phyloP scores from a whole-genome alignment of 2,797 vertebrate species.

The Okamejei kenojei region DNA sequence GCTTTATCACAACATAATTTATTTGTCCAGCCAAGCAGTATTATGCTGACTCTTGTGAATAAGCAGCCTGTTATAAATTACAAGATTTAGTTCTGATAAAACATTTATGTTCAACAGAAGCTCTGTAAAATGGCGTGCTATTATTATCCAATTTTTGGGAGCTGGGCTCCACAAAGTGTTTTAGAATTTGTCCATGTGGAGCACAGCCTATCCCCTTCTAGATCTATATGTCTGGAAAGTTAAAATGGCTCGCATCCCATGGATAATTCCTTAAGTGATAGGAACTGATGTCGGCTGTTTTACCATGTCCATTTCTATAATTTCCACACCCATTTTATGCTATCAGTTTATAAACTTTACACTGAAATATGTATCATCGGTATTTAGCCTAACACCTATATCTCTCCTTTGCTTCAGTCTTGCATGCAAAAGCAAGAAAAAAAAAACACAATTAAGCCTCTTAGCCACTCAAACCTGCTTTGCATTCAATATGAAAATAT shows the following conservation, averaged over 20 bases:
- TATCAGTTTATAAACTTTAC: background rate
- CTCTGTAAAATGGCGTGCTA: background rate
- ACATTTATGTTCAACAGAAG: background rate
- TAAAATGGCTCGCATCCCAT: too few species aligned
- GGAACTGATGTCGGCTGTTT: too few species aligned
- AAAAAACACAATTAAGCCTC: too few species aligned
- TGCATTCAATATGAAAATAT: too few species aligned
- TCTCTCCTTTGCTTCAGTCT: background rate
- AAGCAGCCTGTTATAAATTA: background rate
- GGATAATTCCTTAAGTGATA: too few species aligned
- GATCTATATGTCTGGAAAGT: too few species aligned
- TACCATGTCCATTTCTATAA: background rate
- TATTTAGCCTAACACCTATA: background rate
- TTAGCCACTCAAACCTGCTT: too few species aligned
- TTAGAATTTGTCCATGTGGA: too few species aligned
- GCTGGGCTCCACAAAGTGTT: background rate
- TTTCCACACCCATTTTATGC: background rate
- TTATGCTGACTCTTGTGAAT: background rate
- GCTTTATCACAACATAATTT: background rate
- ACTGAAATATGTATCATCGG: background rate
- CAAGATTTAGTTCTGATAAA: background rate
- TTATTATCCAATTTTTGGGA: background rate
- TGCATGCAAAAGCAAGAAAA: too few species aligned
- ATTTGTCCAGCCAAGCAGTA: background rate
- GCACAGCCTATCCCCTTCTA: too few species aligned